Evolutionary conservation across 2,797 vertebrate genomes (phyloP).

Genomic region (Gadopsis bispinosus): DNA sequence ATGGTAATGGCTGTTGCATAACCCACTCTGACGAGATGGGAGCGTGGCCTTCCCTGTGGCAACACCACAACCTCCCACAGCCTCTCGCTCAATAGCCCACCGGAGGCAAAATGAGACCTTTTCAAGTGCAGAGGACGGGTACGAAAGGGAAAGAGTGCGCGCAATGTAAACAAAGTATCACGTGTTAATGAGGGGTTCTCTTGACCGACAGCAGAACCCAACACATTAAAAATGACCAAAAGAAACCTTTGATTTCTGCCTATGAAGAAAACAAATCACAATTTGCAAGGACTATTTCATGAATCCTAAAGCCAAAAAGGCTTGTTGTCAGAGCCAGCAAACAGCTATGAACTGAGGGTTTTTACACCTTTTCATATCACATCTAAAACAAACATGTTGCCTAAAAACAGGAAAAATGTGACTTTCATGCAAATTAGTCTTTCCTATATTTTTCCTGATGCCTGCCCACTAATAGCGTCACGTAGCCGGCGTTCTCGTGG

Average conservation of each 20-base stretch:
- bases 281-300: background rate
- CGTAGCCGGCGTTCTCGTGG: background rate
- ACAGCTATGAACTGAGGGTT: background rate
- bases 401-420: background rate
- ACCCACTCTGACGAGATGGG: constrained; percentile 76
- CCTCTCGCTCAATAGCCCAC: constrained; percentile 70
- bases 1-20: constrained; percentile 82
- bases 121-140: constrained; percentile 57
- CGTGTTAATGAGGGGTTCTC: constrained; percentile 31
- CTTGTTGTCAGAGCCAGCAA: background rate
- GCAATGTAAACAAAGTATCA: constrained; percentile 59
- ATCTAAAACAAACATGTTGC: background rate
- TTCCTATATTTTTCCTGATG: background rate
- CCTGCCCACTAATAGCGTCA: background rate
- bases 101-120: constrained; percentile 50
- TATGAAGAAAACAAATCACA: background rate
- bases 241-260: background rate
- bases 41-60: constrained; percentile 75
- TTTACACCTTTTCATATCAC: background rate
- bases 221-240: too few species aligned
- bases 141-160: constrained; percentile 29
- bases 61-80: constrained; percentile 78
- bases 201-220: constrained; percentile 20
- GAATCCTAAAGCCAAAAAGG: background rate
- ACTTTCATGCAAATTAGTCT: background rate